phyloP scores from a whole-genome alignment of 1,140 invertebrate genomes.

The Eurytemora carolleeae region DNA sequence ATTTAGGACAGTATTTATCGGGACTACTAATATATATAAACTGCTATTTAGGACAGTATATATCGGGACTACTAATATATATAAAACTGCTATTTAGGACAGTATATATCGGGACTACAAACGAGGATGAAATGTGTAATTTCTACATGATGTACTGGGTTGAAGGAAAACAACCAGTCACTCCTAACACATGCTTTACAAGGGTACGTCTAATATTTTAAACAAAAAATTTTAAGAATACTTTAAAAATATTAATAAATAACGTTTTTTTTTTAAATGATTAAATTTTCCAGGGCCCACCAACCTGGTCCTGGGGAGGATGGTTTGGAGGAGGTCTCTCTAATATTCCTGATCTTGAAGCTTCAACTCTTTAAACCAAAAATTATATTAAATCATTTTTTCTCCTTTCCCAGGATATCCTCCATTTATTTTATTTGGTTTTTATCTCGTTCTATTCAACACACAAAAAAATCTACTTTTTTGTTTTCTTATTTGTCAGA shows the following conservation, averaged over 20 bases:
- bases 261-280: too few species aligned
- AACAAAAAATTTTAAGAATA: not conserved
- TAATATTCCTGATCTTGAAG: constrained; percentile 56
- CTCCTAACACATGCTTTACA: constrained; percentile 67
- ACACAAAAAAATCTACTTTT: too few species aligned
- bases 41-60: too few species aligned
- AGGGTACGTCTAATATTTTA: constrained; percentile 34
- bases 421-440: too few species aligned
- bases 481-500: too few species aligned
- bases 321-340: constrained; percentile 38
- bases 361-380: constrained; percentile 26
- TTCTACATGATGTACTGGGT: constrained; percentile 98
- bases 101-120: constrained; percentile 44
- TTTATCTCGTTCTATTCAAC: too few species aligned
- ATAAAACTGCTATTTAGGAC: not conserved
- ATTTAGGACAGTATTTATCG: too few species aligned
- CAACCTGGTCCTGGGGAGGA: constrained; percentile 45
- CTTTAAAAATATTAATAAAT: not conserved
- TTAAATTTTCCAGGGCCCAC: constrained; percentile 16
- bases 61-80: constrained; percentile 55
- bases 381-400: too few species aligned
- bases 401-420: too few species aligned
- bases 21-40: too few species aligned
- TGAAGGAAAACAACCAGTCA: constrained; percentile 45
- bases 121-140: constrained; percentile 97